Conservation (phyloP, 2,113 vertebrate genomes). For the Cryptomyrus ogoouensis region DNA sequence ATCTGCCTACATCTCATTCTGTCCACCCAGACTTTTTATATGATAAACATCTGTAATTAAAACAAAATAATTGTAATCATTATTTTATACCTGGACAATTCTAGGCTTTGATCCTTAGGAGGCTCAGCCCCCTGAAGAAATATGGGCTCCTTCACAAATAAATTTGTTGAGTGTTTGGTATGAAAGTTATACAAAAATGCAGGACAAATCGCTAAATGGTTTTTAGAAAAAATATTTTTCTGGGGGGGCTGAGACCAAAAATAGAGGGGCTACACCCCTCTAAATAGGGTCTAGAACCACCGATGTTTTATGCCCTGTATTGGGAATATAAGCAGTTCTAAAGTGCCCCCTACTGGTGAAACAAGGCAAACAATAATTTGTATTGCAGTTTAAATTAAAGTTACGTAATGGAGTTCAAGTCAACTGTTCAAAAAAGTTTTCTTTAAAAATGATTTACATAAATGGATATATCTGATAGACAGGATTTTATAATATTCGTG, state of each 20-base stretch:
- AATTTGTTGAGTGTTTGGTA: neutral
- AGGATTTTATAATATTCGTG: neutral
- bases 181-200: neutral
- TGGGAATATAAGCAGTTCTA: neutral
- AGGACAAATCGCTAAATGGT: neutral
- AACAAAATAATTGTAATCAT: neutral
- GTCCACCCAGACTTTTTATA: neutral
- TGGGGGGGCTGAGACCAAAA: neutral
- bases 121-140: neutral
- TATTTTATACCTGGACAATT: neutral
- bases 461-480: neutral
- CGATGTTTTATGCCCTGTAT: neutral
- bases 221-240: neutral
- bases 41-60: neutral
- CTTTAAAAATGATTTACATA: neutral
- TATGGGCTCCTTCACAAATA: neutral
- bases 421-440: neutral
- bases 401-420: neutral
- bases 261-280: neutral
- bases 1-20: neutral
- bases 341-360: conserved; percentile 4
- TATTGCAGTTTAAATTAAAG: neutral
- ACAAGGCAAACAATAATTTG: neutral
- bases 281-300: neutral
- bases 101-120: too few species aligned